These are phyloP conservation scores for Protobothrops flavoviridis DNA, from an alignment of 2,113 vertebrate species.

Conservation along the genomic window DNA sequence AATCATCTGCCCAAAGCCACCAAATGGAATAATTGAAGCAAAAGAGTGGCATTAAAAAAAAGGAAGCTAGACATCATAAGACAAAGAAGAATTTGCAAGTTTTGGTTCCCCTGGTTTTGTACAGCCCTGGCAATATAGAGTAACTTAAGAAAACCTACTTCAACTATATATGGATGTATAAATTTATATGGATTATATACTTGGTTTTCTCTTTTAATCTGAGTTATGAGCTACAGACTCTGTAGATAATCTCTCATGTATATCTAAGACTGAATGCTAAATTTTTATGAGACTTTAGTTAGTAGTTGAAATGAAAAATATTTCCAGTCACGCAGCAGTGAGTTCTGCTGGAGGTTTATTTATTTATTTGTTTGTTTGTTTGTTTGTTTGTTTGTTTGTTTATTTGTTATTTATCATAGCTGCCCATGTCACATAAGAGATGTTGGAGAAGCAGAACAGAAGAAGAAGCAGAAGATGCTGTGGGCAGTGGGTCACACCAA, in stretches of 20 bases:
- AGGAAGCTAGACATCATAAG: background rate
- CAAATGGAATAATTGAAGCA: slow-evolving; percentile 14
- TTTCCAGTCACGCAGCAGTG: background rate
- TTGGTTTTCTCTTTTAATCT: background rate
- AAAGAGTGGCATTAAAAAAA: background rate
- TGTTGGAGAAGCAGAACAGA: background rate
- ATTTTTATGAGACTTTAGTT: background rate
- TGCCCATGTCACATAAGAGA: background rate
- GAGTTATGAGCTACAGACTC: background rate
- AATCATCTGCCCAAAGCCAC: background rate
- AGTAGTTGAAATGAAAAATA: background rate
- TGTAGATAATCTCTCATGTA: background rate
- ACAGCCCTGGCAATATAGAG: background rate
- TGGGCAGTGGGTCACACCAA: background rate
- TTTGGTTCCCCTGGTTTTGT: background rate
- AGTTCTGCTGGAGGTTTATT: background rate
- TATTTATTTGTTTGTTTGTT: background rate
- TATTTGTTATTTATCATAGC: background rate
- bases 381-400: background rate
- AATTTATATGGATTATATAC: background rate
- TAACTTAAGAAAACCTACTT: background rate
- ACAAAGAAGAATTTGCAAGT: background rate
- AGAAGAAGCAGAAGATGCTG: background rate
- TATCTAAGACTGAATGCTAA: background rate
- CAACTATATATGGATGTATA: background rate